Evolutionary conservation across 2,113 vertebrate species (phyloP).

Genomic region (Seriola aureovittata): DNA sequence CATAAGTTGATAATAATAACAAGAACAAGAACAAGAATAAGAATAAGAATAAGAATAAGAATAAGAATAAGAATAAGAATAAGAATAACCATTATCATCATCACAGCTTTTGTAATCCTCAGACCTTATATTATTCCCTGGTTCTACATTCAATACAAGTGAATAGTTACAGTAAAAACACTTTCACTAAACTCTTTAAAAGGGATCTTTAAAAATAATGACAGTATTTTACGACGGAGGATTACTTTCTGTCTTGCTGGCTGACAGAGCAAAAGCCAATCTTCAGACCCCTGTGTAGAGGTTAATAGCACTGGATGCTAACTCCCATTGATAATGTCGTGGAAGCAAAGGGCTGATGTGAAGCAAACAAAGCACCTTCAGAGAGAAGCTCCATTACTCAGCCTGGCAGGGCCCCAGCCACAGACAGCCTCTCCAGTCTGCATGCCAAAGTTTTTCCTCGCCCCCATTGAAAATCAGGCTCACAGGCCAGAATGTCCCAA

Average conservation of each 20-base stretch:
- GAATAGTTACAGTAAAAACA: not conserved
- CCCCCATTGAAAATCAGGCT: constrained; percentile 59
- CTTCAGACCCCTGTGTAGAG: constrained; percentile 45
- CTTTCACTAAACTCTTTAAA: not conserved
- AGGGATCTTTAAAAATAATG: constrained; percentile 2
- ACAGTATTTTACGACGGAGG: not conserved
- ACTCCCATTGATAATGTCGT: constrained; percentile 66
- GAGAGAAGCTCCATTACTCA: constrained; percentile 69
- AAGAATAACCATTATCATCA: too few relatives aligned
- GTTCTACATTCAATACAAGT: not conserved
- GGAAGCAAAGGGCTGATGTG: constrained; percentile 58
- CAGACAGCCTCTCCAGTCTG: constrained; percentile 56
- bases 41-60: too few relatives aligned
- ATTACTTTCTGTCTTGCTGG: constrained; percentile 15
- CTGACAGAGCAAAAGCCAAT: constrained; percentile 33
- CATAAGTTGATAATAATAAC: too few relatives aligned
- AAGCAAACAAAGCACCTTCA: constrained; percentile 68
- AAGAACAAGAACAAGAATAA: too few relatives aligned
- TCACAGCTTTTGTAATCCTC: not conserved
- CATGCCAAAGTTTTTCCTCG: constrained; percentile 58
- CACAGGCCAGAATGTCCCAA: constrained; percentile 61
- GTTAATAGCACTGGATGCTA: constrained; percentile 61
- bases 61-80: too few relatives aligned
- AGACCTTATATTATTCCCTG: not conserved
- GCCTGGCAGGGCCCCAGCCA: constrained; percentile 58